Conservation (phyloP, 2,113 vertebrate genomes). For the Columbina picui region DNA sequence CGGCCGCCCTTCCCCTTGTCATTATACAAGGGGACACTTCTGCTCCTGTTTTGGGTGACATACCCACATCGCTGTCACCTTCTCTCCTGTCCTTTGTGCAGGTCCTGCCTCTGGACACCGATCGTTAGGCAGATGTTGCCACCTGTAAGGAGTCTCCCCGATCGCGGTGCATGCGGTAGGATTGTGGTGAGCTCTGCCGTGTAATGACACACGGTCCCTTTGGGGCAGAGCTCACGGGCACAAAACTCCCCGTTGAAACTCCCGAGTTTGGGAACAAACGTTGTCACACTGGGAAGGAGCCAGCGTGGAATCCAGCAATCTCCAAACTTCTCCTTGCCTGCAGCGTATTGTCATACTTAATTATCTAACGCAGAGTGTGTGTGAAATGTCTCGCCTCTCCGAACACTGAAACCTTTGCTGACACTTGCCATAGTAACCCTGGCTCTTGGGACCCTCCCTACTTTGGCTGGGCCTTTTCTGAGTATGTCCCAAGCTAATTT, state of each 20-base stretch:
- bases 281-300: not conserved
- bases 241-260: not conserved
- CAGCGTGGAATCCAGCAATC: not conserved
- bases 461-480: not conserved
- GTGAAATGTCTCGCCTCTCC: not conserved
- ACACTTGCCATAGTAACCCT: not conserved
- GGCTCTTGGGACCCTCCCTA: not conserved
- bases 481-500: not conserved
- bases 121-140: not conserved
- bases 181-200: not conserved
- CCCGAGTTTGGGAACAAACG: not conserved
- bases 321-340: constrained; percentile 44
- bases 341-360: not conserved
- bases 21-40: fast-evolving
- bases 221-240: constrained; percentile 19
- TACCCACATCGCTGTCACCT: not conserved
- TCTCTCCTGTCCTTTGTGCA: not conserved
- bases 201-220: not conserved
- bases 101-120: not conserved
- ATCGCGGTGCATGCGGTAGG: not conserved
- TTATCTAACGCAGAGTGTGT: not conserved
- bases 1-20: not conserved
- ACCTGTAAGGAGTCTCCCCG: not conserved
- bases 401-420: constrained; percentile 2
- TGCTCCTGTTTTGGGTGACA: not conserved